phyloP scores from a whole-genome alignment of 2,797 vertebrate genomes.

The Poliocrania exsul region DNA sequence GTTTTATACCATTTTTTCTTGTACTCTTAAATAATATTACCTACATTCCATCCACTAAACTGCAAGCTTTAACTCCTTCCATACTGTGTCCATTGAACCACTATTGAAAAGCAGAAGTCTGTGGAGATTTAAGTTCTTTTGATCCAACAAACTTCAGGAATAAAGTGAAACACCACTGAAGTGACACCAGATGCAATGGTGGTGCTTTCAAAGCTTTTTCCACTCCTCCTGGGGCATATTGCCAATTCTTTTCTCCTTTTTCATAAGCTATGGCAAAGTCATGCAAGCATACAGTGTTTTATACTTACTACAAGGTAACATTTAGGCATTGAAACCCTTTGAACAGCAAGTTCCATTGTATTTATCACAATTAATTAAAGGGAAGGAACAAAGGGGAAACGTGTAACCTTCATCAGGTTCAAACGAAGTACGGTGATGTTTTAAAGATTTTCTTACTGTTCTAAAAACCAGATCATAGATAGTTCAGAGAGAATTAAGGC shows the following conservation, averaged over 20 bases:
- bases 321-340: slow-evolving; percentile 1
- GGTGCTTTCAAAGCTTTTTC: background rate
- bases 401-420: slow-evolving; percentile 9
- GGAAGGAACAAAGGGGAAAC: background rate
- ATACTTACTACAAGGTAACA: slow-evolving; percentile 1
- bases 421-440: background rate
- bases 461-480: slow-evolving; percentile 15
- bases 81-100: background rate
- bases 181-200: background rate
- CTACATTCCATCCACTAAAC: background rate
- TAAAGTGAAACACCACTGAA: background rate
- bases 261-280: background rate
- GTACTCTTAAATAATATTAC: background rate
- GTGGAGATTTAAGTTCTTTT: background rate
- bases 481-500: slow-evolving; percentile 10
- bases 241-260: background rate
- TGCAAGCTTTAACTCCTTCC: background rate
- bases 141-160: background rate
- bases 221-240: background rate
- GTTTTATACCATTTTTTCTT: background rate
- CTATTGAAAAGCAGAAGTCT: background rate
- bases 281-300: background rate
- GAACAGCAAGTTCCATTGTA: slow-evolving; percentile 2
- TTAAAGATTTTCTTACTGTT: slow-evolving; percentile 34
- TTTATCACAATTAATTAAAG: slow-evolving; percentile 57